These are phyloP conservation scores for Cassiopea xamachana DNA, from an alignment of 30 jellyfish, hydroid and myxozoan genomes.

Conservation along the genomic window DNA sequence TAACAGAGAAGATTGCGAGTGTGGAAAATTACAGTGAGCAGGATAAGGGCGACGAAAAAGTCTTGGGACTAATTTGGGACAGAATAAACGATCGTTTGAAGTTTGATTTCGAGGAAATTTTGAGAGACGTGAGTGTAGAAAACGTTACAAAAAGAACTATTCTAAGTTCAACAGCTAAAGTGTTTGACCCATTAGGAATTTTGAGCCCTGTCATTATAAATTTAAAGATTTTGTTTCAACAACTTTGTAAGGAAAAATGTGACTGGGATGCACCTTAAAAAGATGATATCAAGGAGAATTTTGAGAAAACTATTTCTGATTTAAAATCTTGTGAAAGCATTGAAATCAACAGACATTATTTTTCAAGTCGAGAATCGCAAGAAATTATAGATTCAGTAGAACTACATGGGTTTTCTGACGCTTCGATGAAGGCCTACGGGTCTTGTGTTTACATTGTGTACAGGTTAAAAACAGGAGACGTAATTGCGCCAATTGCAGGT, in stretches of 20 bases:
- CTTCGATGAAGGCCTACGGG: slow-evolving; percentile 28
- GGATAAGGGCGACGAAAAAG: background rate
- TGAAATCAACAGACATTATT: too few relatives aligned
- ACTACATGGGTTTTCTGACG: slow-evolving; percentile 35
- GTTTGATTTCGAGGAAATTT: background rate
- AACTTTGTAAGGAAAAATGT: background rate
- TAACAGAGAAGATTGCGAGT: background rate
- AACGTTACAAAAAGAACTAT: slow-evolving; percentile 30
- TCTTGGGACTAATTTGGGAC: background rate
- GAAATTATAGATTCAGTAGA: background rate
- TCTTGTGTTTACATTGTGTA: slow-evolving; percentile 19
- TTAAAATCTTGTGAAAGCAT: too few relatives aligned
- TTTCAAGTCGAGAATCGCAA: background rate
- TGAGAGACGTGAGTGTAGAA: slow-evolving; percentile 23
- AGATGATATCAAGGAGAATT: slow-evolving; percentile 2
- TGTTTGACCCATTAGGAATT: slow-evolving; percentile 31
- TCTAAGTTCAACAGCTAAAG: slow-evolving; percentile 26
- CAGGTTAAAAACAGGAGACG: background rate
- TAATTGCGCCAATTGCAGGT: slow-evolving; percentile 23
- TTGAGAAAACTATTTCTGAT: too few relatives aligned
- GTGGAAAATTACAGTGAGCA: too few relatives aligned
- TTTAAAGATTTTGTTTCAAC: slow-evolving; percentile 14
- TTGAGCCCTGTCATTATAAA: background rate
- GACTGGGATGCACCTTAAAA: slow-evolving; percentile 15
- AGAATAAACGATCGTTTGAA: slow-evolving; percentile 1